These are phyloP conservation scores for Scyliorhinus canicula DNA, from an alignment of 2,797 vertebrate species.

Conservation along the genomic window DNA sequence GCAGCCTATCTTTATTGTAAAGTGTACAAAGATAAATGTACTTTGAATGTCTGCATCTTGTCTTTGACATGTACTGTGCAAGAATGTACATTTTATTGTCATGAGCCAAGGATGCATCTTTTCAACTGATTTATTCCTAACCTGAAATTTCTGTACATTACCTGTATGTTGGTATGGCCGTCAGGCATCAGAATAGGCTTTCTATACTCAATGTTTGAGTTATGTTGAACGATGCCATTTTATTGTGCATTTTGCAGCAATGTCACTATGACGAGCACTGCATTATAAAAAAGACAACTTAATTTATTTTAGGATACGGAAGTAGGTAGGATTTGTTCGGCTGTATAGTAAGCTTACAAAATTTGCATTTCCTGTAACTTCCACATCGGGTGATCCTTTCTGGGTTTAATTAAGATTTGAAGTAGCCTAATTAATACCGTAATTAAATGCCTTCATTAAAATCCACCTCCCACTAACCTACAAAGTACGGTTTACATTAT, in stretches of 20 bases:
- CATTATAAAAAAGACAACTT: not conserved
- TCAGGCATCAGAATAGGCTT: not conserved
- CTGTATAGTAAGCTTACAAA: too few species aligned
- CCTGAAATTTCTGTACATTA: not conserved
- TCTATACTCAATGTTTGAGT: not conserved
- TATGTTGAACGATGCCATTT: too few species aligned
- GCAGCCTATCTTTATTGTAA: not conserved
- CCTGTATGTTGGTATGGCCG: not conserved
- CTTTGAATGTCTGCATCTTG: not conserved
- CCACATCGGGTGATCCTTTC: not conserved
- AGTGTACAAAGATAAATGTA: not conserved
- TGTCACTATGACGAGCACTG: not conserved
- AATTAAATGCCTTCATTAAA: not conserved
- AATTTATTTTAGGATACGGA: not conserved
- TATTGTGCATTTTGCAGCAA: too few species aligned
- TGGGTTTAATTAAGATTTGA: constrained; percentile 8
- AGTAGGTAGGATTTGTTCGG: not conserved
- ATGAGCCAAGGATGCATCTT: not conserved
- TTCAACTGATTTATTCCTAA: not conserved
- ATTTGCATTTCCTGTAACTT: not conserved
- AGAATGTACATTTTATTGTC: constrained; percentile 2
- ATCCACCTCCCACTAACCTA: not conserved
- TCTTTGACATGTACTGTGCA: not conserved
- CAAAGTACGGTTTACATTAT: not conserved
- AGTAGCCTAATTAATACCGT: not conserved